These are phyloP conservation scores for Ornithoptera priamus DNA, from an alignment of 2,888 invertebrate species.

Conservation along the genomic window DNA sequence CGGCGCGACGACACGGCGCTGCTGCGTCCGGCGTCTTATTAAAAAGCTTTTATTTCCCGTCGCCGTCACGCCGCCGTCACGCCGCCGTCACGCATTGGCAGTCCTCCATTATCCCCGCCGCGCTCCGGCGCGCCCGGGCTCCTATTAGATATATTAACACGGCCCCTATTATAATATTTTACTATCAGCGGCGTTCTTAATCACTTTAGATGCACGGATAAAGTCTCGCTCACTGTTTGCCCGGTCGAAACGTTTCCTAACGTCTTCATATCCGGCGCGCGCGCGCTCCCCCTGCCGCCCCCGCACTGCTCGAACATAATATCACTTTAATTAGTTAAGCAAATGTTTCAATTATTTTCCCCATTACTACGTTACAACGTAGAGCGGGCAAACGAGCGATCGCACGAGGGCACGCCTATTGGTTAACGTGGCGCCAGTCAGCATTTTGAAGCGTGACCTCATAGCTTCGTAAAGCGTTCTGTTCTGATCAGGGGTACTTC, in stretches of 20 bases:
- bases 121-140: constrained; percentile 68
- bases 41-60: constrained; percentile 42
- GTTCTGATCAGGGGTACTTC: too few relatives aligned
- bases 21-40: constrained; percentile 37
- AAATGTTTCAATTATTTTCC: too few relatives aligned
- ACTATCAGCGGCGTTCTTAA: constrained; percentile 33
- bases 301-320: constrained; percentile 2
- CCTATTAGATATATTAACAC: constrained; percentile 68
- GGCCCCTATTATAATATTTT: constrained; percentile 47
- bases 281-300: background rate
- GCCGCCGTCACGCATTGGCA: constrained; percentile 62
- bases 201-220: constrained; percentile 43
- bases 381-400: too few relatives aligned
- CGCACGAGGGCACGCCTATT: too few relatives aligned
- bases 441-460: too few relatives aligned
- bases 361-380: too few relatives aligned
- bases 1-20: constrained; percentile 19
- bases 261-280: background rate
- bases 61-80: constrained; percentile 42
- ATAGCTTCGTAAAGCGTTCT: too few relatives aligned
- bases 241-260: constrained; percentile 22
- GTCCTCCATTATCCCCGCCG: constrained; percentile 59
- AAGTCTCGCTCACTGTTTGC: constrained; percentile 32
- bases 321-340: constrained; percentile 5
- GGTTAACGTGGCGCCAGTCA: too few relatives aligned